Evolutionary conservation across 2,113 vertebrate species (phyloP).

Genomic region (Hyaena hyaena): DNA sequence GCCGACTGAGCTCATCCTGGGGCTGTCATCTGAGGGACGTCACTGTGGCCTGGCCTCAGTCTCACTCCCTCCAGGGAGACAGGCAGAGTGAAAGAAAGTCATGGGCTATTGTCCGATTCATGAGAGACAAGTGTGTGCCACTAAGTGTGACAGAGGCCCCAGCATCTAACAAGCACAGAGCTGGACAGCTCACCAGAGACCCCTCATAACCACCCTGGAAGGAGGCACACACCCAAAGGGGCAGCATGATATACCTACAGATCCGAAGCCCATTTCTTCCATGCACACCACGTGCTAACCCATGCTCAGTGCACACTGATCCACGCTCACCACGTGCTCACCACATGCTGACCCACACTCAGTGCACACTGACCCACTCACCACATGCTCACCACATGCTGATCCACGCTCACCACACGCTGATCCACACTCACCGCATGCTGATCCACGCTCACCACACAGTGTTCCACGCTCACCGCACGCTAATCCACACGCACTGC

Average conservation of each 20-base stretch:
- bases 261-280: not conserved
- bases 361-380: too few relatives aligned
- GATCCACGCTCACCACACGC: too few relatives aligned
- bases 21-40: too few relatives aligned
- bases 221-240: not conserved
- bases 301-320: too few relatives aligned
- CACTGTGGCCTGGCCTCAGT: fast-evolving
- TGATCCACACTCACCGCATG: too few relatives aligned
- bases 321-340: too few relatives aligned
- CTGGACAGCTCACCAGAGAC: not conserved
- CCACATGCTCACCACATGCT: too few relatives aligned
- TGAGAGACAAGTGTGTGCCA: not conserved
- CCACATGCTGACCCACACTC: too few relatives aligned
- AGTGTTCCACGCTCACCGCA: too few relatives aligned
- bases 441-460: too few relatives aligned
- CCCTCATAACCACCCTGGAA: not conserved
- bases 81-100: not conserved
- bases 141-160: not conserved
- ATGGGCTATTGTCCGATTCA: not conserved
- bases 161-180: not conserved
- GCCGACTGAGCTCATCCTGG: not conserved
- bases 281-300: too few relatives aligned
- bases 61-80: fast-evolving
- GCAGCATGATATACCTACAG: fast-evolving
- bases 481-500: too few relatives aligned